Conservation (phyloP, 2,113 vertebrate species). For the Fregetta grallaria region DNA sequence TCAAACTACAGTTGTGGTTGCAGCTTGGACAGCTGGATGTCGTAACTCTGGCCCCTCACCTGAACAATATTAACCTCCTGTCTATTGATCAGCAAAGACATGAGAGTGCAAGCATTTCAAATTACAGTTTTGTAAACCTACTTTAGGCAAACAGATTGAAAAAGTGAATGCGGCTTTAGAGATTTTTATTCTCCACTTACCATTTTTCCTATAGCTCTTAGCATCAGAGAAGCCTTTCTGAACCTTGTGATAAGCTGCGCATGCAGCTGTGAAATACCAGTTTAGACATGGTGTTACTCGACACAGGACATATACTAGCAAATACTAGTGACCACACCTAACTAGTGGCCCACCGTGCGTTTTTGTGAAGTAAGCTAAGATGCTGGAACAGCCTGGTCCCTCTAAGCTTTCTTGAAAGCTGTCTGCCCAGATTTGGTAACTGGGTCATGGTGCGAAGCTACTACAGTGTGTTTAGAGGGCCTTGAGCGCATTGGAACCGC, state of each 20-base stretch:
- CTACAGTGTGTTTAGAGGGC: background rate
- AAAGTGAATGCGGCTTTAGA: background rate
- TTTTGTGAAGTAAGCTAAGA: constrained; percentile 19
- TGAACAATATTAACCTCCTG: background rate
- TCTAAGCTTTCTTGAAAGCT: constrained; percentile 40
- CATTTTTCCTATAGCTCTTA: background rate
- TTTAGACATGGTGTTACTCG: background rate
- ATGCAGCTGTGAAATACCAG: background rate
- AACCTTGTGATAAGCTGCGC: background rate
- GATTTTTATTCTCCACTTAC: background rate
- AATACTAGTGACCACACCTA: background rate
- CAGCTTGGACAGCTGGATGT: background rate
- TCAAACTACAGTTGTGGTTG: background rate
- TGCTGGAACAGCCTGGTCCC: constrained; percentile 26
- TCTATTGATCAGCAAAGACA: constrained; percentile 1
- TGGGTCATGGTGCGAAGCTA: background rate
- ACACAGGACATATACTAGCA: background rate
- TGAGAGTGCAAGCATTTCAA: background rate
- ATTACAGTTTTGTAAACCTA: background rate
- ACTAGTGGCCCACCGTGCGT: background rate
- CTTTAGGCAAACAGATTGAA: background rate
- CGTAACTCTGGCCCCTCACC: background rate
- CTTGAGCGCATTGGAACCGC: background rate
- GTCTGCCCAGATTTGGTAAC: constrained; percentile 27
- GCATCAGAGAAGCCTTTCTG: background rate